Conservation (phyloP, 92 coral and sea anemone genomes). For the Actinostola sp. region DNA sequence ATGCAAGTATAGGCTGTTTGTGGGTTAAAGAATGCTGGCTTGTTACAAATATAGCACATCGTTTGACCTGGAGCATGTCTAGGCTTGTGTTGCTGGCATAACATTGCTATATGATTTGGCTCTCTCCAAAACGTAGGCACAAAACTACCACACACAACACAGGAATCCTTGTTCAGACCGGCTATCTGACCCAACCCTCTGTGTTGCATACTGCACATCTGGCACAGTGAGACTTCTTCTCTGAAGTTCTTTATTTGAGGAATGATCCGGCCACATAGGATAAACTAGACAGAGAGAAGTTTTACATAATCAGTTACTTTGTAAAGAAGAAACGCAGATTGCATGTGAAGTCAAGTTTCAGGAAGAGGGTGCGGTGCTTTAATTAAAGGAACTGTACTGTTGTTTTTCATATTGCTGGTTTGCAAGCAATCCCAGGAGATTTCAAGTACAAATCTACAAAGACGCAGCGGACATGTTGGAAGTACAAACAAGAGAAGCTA, state of each 20-base stretch:
- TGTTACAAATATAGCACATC: constrained; percentile 68
- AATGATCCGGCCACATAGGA: constrained; percentile 57
- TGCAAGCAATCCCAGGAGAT: too few relatives aligned
- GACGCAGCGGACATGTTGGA: too few relatives aligned
- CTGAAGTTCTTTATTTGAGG: constrained; percentile 35
- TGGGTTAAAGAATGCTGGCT: constrained; percentile 38
- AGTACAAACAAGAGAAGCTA: too few relatives aligned
- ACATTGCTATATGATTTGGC: constrained; percentile 50
- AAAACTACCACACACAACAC: constrained; percentile 68
- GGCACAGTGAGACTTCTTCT: constrained; percentile 64
- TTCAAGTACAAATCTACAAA: too few relatives aligned
- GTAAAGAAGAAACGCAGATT: too few relatives aligned
- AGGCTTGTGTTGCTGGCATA: constrained; percentile 63
- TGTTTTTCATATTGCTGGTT: too few relatives aligned
- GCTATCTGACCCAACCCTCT: constrained; percentile 60
- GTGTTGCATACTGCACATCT: constrained; percentile 66
- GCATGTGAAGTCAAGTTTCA: too few relatives aligned
- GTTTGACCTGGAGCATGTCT: constrained; percentile 60
- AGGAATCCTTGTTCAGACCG: constrained; percentile 56
- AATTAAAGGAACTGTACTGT: too few relatives aligned
- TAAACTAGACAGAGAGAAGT: constrained; percentile 30
- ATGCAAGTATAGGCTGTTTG: constrained; percentile 60
- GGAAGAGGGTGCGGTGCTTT: too few relatives aligned
- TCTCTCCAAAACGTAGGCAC: constrained; percentile 51
- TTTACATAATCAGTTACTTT: too few relatives aligned